phyloP scores from a whole-genome alignment of 35 echinoderm and acorn worm species.

The Acanthaster planci region DNA sequence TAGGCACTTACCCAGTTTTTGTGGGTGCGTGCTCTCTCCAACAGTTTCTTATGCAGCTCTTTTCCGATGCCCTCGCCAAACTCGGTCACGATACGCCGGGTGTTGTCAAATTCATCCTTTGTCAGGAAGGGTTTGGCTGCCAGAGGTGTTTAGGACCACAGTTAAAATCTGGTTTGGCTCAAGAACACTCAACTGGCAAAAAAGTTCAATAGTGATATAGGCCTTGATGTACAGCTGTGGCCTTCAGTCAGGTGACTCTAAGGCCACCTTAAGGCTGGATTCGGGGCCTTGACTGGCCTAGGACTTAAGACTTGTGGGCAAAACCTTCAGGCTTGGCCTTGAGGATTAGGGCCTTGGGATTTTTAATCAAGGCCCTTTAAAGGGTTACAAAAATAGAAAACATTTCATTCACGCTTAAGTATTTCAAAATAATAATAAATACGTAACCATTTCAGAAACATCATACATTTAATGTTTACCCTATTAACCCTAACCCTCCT shows the following conservation, averaged over 20 bases:
- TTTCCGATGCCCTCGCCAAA: slow-evolving; percentile 81
- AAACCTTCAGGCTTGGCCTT: background rate
- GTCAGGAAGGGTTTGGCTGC: slow-evolving; percentile 74
- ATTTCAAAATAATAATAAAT: too few relatives aligned
- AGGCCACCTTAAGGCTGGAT: background rate
- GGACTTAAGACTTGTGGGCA: background rate
- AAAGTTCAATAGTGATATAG: background rate
- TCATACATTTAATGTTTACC: too few relatives aligned
- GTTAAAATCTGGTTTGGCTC: too few relatives aligned
- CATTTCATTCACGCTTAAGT: too few relatives aligned
- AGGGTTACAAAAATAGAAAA: too few relatives aligned
- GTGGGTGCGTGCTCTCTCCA: slow-evolving; percentile 43
- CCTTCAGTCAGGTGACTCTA: background rate
- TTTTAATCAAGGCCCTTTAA: too few relatives aligned
- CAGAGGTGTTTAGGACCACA: too few relatives aligned
- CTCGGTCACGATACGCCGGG: slow-evolving; percentile 48
- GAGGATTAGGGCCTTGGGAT: too few relatives aligned
- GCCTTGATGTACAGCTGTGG: background rate
- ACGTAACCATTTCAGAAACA: too few relatives aligned
- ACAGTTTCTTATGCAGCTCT: slow-evolving; percentile 70
- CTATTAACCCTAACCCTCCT: too few relatives aligned
- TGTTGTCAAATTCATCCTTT: slow-evolving; percentile 55
- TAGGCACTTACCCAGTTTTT: slow-evolving; percentile 77
- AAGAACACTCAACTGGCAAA: background rate
- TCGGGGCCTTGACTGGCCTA: background rate